Evolutionary conservation across 2,113 vertebrate genomes (phyloP).

Genomic region (Gavialis gangeticus): DNA sequence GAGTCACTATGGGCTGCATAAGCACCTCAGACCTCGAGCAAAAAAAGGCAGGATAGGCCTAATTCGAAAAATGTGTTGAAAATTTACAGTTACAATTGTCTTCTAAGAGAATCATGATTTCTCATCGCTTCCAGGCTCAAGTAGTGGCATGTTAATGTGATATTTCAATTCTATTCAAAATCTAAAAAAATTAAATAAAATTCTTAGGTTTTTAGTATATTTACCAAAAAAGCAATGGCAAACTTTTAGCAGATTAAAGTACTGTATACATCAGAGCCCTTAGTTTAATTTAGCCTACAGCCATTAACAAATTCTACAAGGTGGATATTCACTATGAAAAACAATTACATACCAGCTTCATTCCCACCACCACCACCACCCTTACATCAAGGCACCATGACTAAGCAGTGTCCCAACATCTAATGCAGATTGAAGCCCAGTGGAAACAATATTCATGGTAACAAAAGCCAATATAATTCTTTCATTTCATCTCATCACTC

Average conservation of each 20-base stretch:
- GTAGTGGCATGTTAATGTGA: neutral
- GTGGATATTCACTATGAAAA: neutral
- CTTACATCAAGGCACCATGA: neutral
- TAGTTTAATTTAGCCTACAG: neutral
- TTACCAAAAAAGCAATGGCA: neutral
- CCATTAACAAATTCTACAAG: neutral
- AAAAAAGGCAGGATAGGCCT: neutral
- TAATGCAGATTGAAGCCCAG: neutral
- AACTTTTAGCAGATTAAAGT: neutral
- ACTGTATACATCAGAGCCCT: neutral
- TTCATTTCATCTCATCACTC: neutral
- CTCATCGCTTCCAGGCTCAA: neutral
- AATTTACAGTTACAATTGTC: neutral
- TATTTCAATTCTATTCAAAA: neutral
- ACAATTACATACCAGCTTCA: neutral
- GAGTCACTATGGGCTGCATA: neutral
- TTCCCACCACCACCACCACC: neutral
- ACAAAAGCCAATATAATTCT: conserved; percentile 26
- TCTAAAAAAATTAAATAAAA: neutral
- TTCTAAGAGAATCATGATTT: neutral
- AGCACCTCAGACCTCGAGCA: neutral
- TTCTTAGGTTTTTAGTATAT: neutral
- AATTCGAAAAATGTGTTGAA: neutral
- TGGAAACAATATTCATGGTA: conserved; percentile 27
- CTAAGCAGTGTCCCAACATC: neutral